phyloP scores from a whole-genome alignment of 2,113 vertebrate genomes.

The Machaerirhynchus nigripectus region DNA sequence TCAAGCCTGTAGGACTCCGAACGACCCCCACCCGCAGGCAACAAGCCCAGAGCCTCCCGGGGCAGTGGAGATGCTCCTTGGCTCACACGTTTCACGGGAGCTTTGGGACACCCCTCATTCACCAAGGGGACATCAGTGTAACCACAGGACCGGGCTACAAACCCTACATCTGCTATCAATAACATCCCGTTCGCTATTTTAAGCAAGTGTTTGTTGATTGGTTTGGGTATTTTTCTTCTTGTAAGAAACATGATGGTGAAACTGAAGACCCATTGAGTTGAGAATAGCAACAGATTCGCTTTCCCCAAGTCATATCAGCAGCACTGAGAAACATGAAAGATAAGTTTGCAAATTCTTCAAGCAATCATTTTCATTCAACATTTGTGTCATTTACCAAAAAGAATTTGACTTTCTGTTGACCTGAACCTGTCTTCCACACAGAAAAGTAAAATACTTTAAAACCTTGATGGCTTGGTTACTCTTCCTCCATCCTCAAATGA shows the following conservation, averaged over 20 bases:
- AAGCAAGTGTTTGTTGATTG: neutral
- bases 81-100: neutral
- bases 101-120: neutral
- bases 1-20: neutral
- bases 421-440: neutral
- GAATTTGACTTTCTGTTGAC: neutral
- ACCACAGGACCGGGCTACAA: neutral
- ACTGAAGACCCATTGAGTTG: neutral
- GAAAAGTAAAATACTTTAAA: neutral
- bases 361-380: neutral
- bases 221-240: neutral
- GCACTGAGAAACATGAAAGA: neutral
- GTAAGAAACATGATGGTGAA: accelerated
- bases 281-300: neutral
- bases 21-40: neutral
- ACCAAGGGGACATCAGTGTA: neutral
- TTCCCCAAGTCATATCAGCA: neutral
- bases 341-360: neutral
- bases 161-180: accelerated
- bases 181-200: neutral
- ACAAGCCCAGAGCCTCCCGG: neutral
- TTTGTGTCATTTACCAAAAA: neutral
- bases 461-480: neutral
- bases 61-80: neutral
- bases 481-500: neutral